Evolutionary conservation across 2,113 vertebrate genomes (phyloP).

Genomic region (Neomonachus schauinslandi): DNA sequence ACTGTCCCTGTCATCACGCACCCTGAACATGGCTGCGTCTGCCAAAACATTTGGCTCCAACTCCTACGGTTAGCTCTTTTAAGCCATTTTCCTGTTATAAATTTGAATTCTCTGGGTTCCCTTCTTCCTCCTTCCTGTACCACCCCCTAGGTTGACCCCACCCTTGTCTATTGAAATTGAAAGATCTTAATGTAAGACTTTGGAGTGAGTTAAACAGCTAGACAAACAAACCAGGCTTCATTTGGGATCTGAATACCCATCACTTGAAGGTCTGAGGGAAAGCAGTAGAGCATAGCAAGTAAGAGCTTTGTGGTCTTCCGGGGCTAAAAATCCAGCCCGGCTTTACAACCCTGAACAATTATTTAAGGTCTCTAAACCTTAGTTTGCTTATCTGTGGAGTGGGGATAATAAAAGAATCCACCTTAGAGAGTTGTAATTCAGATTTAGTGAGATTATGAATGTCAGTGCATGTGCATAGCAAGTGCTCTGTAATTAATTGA

Average conservation of each 20-base stretch:
- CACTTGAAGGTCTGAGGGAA: neutral
- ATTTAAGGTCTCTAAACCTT: neutral
- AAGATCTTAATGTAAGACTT: neutral
- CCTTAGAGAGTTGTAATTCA: neutral
- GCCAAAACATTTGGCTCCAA: slow-evolving; percentile 72
- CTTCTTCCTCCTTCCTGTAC: neutral
- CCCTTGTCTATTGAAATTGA: neutral
- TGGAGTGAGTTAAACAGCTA: neutral
- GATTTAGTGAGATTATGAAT: neutral
- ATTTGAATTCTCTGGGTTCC: slow-evolving; percentile 65
- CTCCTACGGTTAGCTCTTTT: slow-evolving; percentile 60
- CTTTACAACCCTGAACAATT: neutral
- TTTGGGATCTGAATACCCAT: neutral
- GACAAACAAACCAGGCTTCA: neutral
- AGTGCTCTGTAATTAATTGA: too few species aligned
- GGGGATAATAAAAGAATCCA: neutral
- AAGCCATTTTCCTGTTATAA: slow-evolving; percentile 67
- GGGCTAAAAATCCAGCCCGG: neutral
- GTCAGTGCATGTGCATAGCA: neutral
- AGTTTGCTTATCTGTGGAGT: neutral
- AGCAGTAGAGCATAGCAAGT: neutral
- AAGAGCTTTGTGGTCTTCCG: neutral
- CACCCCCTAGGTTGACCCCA: neutral
- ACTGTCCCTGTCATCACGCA: slow-evolving; percentile 66
- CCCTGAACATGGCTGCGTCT: slow-evolving; percentile 59